Percentiles rank a stretch among this genome's conserved stretches.
Conservation (phyloP, 1,140 invertebrate genomes). For the Pseudomyrmex flavicornis region DNA sequence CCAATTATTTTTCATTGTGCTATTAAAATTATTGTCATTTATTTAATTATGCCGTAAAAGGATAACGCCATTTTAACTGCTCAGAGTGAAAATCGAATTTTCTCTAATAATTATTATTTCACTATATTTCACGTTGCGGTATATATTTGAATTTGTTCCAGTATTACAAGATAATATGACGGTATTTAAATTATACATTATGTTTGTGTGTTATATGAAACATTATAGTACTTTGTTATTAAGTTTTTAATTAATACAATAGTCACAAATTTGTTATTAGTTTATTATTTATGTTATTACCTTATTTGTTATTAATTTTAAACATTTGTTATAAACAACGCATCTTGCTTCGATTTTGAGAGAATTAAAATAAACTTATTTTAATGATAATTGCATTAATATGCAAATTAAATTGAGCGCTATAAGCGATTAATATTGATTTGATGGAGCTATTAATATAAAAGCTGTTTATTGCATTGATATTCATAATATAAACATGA, state of each 20-base stretch:
- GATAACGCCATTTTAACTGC: neutral
- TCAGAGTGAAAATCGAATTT: slow-evolving; percentile 1
- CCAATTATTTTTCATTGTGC: neutral
- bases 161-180: neutral
- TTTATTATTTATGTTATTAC: neutral
- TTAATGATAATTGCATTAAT: neutral
- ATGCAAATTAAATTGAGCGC: neutral
- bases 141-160: neutral
- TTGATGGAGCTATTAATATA: neutral
- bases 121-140: neutral
- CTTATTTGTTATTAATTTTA: neutral
- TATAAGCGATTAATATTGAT: neutral
- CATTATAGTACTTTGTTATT: neutral
- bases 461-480: slow-evolving; percentile 20
- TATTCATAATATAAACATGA: neutral
- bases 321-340: neutral
- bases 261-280: neutral
- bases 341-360: neutral
- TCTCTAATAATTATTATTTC: neutral
- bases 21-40: neutral
- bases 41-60: neutral
- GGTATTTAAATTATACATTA: neutral
- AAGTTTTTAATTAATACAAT: neutral
- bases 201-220: slow-evolving; percentile 12
- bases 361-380: neutral